Evolutionary conservation across 2,888 invertebrate species (phyloP).

Genomic region (Balanococcus diminutus): DNA sequence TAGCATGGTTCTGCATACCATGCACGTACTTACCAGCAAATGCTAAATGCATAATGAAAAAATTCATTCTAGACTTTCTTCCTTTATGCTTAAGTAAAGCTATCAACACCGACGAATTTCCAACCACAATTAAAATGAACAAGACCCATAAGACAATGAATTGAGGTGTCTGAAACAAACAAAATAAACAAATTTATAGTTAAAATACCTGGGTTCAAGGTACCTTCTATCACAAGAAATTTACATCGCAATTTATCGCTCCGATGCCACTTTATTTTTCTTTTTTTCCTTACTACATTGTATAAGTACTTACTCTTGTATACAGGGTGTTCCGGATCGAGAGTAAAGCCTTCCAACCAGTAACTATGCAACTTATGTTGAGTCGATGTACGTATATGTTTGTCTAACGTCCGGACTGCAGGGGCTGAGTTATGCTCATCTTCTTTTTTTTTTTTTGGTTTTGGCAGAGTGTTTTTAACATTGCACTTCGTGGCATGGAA

Average conservation of each 20-base stretch:
- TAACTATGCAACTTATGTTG: too few relatives aligned
- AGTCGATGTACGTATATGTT: too few relatives aligned
- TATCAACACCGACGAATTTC: slow-evolving; percentile 85
- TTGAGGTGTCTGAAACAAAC: slow-evolving; percentile 77
- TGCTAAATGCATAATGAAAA: slow-evolving; percentile 91
- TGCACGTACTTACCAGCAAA: slow-evolving; percentile 79
- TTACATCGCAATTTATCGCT: not conserved
- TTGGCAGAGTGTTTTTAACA: too few relatives aligned
- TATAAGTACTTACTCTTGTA: not conserved
- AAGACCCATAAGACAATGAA: slow-evolving; percentile 85
- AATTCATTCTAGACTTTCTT: slow-evolving; percentile 91
- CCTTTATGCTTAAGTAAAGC: slow-evolving; percentile 82
- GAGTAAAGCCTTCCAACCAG: too few relatives aligned
- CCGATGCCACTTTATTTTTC: not conserved
- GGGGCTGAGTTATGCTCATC: too few relatives aligned
- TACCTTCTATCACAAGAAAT: not conserved
- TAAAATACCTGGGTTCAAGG: too few relatives aligned
- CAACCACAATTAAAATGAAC: slow-evolving; percentile 82
- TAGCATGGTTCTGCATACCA: too few relatives aligned
- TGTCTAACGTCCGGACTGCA: too few relatives aligned
- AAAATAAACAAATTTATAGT: slow-evolving; percentile 34
- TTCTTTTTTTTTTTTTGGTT: too few relatives aligned
- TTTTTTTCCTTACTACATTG: not conserved
- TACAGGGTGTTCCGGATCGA: too few relatives aligned
- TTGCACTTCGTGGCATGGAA: too few relatives aligned